phyloP scores from a whole-genome alignment of 2,888 invertebrate genomes.

The Monopis laevigella region DNA sequence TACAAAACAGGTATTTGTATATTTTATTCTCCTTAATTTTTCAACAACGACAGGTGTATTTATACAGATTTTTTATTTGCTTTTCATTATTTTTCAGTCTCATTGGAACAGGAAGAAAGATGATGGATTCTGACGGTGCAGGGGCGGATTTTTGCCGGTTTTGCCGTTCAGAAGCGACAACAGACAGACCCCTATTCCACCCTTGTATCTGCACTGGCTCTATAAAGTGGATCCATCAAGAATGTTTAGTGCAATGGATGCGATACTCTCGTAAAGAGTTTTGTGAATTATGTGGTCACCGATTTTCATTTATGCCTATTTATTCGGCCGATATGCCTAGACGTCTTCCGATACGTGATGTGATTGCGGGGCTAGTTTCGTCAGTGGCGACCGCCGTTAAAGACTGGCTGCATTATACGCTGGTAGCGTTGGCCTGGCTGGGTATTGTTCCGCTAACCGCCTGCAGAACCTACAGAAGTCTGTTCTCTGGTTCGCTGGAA shows the following conservation, averaged over 20 bases:
- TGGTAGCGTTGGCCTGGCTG: constrained; percentile 97
- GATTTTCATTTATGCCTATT: constrained; percentile 98
- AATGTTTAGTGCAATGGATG: constrained; percentile 99
- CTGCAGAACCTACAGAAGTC: constrained; percentile 92
- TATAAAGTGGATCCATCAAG: constrained; percentile 99
- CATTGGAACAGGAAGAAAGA: constrained; percentile 21
- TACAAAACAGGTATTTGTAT: too few species aligned
- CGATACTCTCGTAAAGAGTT: constrained; percentile 98
- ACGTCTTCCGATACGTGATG: constrained; percentile 90
- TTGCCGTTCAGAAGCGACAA: constrained; percentile 92
- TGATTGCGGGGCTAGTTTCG: constrained; percentile 87
- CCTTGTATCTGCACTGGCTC: constrained; percentile 99
- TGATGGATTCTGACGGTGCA: constrained; percentile 59
- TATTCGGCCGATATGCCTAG: constrained; percentile 99
- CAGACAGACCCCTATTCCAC: constrained; percentile 94
- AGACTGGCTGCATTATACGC: constrained; percentile 96
- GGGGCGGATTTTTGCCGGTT: constrained; percentile 96
- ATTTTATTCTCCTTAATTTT: too few species aligned
- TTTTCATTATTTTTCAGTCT: too few species aligned
- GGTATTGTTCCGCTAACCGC: constrained; percentile 96
- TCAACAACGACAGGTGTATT: too few species aligned
- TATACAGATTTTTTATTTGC: too few species aligned
- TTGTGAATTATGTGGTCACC: constrained; percentile 97
- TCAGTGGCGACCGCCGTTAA: constrained; percentile 93
- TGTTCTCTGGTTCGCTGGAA: constrained; percentile 91